Evolutionary conservation across 2,113 vertebrate species (phyloP), one percentile per base, ranked within the genome.

Genomic region (Gulo gulo): DNA sequence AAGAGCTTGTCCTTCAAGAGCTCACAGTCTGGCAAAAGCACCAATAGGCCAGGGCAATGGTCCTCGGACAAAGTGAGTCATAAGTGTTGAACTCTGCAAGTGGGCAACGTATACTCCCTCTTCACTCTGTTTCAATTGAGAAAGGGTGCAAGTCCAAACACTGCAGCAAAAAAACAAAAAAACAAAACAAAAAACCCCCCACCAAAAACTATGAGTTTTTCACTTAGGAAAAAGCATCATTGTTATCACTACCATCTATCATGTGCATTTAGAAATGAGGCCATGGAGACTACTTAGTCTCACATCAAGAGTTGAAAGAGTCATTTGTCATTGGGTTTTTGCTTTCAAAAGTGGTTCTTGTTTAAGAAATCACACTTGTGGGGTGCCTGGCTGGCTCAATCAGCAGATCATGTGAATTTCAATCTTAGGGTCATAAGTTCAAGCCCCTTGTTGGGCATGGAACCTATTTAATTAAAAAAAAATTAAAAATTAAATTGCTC

Each of bases 1-100:
- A 81, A 86, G 57, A 87, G 15, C 9, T 86, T 91, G 39, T 29
- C 47, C 14, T 95, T 97, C 21, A 92, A 81, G 26, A 39, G 23
- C 12, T 73, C 31, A 3, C 3, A 50, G 47, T 16, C 86, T 91
- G 85, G 31, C 7, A 50, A 23, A 85, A 92, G 50, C 12, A 67
- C 29, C 15, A 12, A 1, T 1, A 59, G n/a, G 2, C 50, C 73
- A 21, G 3, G 11, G 29, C 10, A 26, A 7, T n/a, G 23, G 12
- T 89, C 85, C 26, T 83, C 31, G 86, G 45, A 82, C 52, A 1
- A 29, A 5, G 42, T 42, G 24, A 91, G 20, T 74, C 10, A 2
- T 52, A 91, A 84, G 23, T 7, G 15, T 7, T 16, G 14, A 86
- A 50, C 7, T 89, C 23, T 67, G 21, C 34, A 81, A 76, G 26